A percentile compares a stretch with the other conserved stretches of the same genome.
These are phyloP conservation scores for Medauroidea extradentata DNA, from an alignment of 1,140 invertebrate genomes.

Conservation along the genomic window DNA sequence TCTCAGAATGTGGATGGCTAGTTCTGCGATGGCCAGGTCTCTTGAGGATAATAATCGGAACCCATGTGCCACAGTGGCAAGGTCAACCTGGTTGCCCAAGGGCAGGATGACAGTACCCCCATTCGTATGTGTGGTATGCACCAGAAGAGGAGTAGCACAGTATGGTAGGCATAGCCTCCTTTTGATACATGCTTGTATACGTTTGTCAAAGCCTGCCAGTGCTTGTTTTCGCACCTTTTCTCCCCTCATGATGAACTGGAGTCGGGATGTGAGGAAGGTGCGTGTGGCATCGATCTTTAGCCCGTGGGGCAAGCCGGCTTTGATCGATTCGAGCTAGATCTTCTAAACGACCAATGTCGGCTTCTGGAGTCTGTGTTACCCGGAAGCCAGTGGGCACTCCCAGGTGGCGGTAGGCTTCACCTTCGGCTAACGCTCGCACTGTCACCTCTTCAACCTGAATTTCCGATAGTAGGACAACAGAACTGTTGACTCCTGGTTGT, in stretches of 20 bases:
- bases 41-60: slow-evolving; percentile 26
- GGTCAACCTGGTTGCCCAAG: slow-evolving; percentile 21
- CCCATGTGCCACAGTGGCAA: slow-evolving; percentile 25
- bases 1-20: slow-evolving; percentile 20
- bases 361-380: slow-evolving; percentile 23
- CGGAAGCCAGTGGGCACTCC: slow-evolving; percentile 29
- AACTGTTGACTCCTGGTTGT: not conserved
- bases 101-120: slow-evolving; percentile 27
- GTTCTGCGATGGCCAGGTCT: slow-evolving; percentile 2
- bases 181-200: slow-evolving; percentile 26
- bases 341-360: slow-evolving; percentile 15
- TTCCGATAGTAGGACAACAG: not conserved
- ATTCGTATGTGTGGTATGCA: slow-evolving; percentile 20
- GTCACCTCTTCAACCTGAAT: slow-evolving; percentile 10
- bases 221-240: slow-evolving; percentile 20
- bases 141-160: slow-evolving; percentile 27
- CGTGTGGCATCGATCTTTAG: slow-evolving; percentile 38
- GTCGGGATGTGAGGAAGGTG: slow-evolving; percentile 33
- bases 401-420: slow-evolving; percentile 28
- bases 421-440: slow-evolving; percentile 13
- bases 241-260: slow-evolving; percentile 33
- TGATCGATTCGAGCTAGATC: slow-evolving; percentile 22
- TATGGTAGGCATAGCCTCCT: slow-evolving; percentile 30
- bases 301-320: slow-evolving; percentile 37
- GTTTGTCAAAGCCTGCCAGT: slow-evolving; percentile 20